Evolutionary conservation across 2,797 vertebrate species (phyloP).

Genomic region (Hemibagrus guttatus): DNA sequence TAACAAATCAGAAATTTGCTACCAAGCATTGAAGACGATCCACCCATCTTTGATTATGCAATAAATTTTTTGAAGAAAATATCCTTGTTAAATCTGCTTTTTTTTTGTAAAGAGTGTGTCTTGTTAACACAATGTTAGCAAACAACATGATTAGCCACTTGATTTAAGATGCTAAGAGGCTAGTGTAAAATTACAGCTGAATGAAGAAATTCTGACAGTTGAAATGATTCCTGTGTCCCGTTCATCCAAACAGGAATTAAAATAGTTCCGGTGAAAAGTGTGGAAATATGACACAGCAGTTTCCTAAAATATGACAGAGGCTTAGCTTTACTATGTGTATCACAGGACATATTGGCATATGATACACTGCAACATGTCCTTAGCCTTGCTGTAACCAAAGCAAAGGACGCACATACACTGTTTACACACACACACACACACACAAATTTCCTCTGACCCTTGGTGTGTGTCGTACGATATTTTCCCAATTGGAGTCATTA

Average conservation of each 20-base stretch:
- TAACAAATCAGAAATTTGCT: background rate
- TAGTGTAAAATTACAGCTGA: background rate
- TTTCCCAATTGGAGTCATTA: background rate
- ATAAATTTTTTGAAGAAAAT: background rate
- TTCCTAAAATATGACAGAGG: constrained; percentile 22
- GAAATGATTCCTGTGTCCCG: background rate
- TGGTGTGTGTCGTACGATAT: background rate
- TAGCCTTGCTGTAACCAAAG: constrained; percentile 18
- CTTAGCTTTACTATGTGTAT: constrained; percentile 19
- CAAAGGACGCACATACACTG: constrained; percentile 14
- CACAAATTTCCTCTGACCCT: background rate
- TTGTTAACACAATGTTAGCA: background rate
- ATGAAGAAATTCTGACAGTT: background rate
- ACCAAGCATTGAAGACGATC: background rate
- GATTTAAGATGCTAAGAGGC: background rate
- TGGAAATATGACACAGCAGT: constrained; percentile 25
- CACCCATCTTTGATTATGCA: background rate
- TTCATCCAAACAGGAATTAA: background rate
- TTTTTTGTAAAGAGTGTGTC: background rate
- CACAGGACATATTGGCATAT: constrained; percentile 3
- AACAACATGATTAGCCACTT: background rate
- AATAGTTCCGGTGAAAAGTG: constrained; percentile 11
- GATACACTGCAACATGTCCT: background rate
- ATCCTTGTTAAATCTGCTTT: background rate
- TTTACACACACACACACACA: constrained; percentile 14